Evolutionary conservation across 2,113 vertebrate species (phyloP), one percentile per base, ranked within the genome.

Genomic region (Prunella fulvescens): DNA sequence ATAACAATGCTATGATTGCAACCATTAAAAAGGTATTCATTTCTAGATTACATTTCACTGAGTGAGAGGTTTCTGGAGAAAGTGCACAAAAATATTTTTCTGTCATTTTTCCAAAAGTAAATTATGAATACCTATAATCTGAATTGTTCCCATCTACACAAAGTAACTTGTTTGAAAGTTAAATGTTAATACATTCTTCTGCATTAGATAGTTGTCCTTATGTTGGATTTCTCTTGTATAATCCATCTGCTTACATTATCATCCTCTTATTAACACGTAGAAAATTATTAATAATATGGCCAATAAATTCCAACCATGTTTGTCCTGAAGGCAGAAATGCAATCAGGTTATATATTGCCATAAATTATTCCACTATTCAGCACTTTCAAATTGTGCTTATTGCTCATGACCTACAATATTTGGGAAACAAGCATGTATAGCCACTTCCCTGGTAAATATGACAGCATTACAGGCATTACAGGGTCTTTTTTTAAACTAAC

Each of bases 251-350:
- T 96, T 95, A 76, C 82, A 83, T 94, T 95, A 94, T 71, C 81
- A 87, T 83, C 57, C 19, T 87, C 77, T 90, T 92, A 93, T 87
- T 95, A 96, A 87, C 62, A 78, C 53, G 81, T 7, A 72, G 58
- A 88, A 96, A 96, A 97, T 88, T 2, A 96, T 97, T 95, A 94
- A 95, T 90, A 91, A 89, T 86, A 87, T 39, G 56, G 72, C 47
- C 6, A 91, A 90, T 51, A n/a, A 97, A 93, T 81, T 95, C 90
- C 93, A 96, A 90, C 39, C 37, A 31, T 76, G 64, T 93, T 69
- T 89, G 87, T 94, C 93, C 95, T 86, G 39, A 96, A 97, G 94
- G 92, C 66, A 97, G 93, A 97, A 96, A 96, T 95, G 66, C 94
- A 95, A 95, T 67, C 60, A 81, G 45, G 23, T 96, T 96, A 90